Percentiles rank a stretch among this genome's conserved stretches.
Evolutionary conservation across 1,140 invertebrate genomes (phyloP).

Genomic region (Drosophila athabasca): DNA sequence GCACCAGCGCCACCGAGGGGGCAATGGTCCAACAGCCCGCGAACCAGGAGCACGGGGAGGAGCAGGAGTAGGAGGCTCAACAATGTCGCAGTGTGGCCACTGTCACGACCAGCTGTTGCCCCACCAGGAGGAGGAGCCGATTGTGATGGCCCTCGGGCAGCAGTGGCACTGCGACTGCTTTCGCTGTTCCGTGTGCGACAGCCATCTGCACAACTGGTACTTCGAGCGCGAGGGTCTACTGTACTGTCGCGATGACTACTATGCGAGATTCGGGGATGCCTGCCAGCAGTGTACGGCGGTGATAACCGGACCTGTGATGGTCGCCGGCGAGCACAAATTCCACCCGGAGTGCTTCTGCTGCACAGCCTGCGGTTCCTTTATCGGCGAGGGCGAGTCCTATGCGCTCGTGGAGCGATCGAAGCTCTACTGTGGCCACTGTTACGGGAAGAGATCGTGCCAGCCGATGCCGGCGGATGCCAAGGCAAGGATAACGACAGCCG

Average conservation of each 20-base stretch:
- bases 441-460: slow-evolving; percentile 84
- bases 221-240: slow-evolving; percentile 95
- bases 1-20: slow-evolving; percentile 35
- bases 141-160: slow-evolving; percentile 87
- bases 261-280: slow-evolving; percentile 92
- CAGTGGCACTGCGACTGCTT: slow-evolving; percentile 96
- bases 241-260: slow-evolving; percentile 96
- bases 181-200: slow-evolving; percentile 94
- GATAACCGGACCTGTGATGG: slow-evolving; percentile 97
- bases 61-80: slow-evolving; percentile 12
- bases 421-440: slow-evolving; percentile 91
- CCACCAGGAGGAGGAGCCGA: slow-evolving; percentile 69
- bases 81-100: slow-evolving; percentile 51
- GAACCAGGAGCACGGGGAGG: slow-evolving; percentile 12
- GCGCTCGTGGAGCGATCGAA: slow-evolving; percentile 94
- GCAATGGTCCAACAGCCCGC: slow-evolving; percentile 2
- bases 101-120: slow-evolving; percentile 61
- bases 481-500: slow-evolving; percentile 64
- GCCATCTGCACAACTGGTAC: slow-evolving; percentile 93
- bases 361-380: slow-evolving; percentile 90
- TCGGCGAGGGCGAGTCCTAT: slow-evolving; percentile 96
- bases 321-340: slow-evolving; percentile 96
- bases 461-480: slow-evolving; percentile 53
- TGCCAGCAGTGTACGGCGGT: slow-evolving; percentile 94
- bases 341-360: slow-evolving; percentile 98